Conservation (phyloP, 2,797 vertebrate genomes). For the Siniperca scherzeri region DNA sequence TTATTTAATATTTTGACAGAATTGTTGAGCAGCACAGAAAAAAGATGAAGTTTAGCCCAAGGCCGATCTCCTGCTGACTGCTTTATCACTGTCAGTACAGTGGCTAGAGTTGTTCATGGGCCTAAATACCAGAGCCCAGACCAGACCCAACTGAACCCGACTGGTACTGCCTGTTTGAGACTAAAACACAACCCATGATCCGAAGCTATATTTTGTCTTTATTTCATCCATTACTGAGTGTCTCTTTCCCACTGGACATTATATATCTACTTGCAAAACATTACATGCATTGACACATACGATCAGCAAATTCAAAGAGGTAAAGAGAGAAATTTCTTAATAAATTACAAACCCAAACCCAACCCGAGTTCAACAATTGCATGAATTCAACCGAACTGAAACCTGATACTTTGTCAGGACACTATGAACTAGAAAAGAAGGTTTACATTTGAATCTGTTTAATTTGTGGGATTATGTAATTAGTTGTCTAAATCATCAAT, state of each 20-base stretch:
- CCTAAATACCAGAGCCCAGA: background rate
- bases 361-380: background rate
- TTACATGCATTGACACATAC: background rate
- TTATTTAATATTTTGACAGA: slow-evolving; percentile 30
- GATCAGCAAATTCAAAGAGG: background rate
- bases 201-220: background rate
- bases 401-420: background rate
- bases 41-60: background rate
- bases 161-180: background rate
- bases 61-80: background rate
- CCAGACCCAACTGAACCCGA: background rate
- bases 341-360: too few relatives aligned
- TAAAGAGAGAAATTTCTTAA: background rate
- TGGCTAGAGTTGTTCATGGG: background rate
- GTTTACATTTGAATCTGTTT: background rate
- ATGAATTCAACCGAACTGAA: background rate
- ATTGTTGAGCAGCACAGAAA: slow-evolving; percentile 18
- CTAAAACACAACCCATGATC: background rate
- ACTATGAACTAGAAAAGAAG: background rate
- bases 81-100: background rate
- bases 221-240: background rate
- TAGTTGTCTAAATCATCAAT: background rate
- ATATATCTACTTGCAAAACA: background rate
- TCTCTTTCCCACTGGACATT: background rate
- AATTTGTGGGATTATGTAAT: background rate